Conservation (phyloP, 2,113 vertebrate genomes). For the Callipepla californica region DNA sequence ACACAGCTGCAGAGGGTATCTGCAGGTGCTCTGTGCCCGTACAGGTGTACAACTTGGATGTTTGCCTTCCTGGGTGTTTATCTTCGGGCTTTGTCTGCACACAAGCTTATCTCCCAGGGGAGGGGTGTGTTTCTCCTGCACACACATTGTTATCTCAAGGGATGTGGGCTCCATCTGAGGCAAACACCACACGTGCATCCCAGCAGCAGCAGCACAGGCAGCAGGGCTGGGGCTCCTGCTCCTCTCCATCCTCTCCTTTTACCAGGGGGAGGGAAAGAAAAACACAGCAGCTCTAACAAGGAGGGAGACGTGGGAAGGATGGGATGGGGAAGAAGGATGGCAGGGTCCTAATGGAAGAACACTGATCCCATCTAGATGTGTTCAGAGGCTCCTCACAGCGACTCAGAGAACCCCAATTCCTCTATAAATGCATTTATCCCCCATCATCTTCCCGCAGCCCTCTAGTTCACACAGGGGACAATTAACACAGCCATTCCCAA, state of each 20-base stretch:
- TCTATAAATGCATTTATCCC: neutral
- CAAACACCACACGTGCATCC: accelerated
- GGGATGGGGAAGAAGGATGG: neutral
- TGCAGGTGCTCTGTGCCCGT: neutral
- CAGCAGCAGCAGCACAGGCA: accelerated
- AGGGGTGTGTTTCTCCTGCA: neutral
- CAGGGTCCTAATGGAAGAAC: accelerated
- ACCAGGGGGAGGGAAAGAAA: neutral
- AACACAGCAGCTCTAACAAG: neutral
- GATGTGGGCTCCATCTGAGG: neutral
- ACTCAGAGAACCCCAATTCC: neutral
- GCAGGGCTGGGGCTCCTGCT: neutral
- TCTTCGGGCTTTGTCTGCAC: neutral
- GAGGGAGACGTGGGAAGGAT: neutral
- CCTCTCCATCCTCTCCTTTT: neutral
- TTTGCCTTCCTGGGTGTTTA: neutral
- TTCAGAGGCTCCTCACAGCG: neutral
- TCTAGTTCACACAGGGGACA: neutral
- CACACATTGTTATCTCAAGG: neutral
- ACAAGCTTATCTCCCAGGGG: neutral
- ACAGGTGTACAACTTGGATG: neutral
- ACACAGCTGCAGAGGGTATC: neutral
- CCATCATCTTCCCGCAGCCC: neutral
- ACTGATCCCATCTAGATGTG: accelerated
- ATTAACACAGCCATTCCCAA: neutral